Percentiles rank a stretch among this genome's conserved stretches.
Evolutionary conservation across 1,140 invertebrate genomes (phyloP).

Genomic region (Dinoponera quadriceps): DNA sequence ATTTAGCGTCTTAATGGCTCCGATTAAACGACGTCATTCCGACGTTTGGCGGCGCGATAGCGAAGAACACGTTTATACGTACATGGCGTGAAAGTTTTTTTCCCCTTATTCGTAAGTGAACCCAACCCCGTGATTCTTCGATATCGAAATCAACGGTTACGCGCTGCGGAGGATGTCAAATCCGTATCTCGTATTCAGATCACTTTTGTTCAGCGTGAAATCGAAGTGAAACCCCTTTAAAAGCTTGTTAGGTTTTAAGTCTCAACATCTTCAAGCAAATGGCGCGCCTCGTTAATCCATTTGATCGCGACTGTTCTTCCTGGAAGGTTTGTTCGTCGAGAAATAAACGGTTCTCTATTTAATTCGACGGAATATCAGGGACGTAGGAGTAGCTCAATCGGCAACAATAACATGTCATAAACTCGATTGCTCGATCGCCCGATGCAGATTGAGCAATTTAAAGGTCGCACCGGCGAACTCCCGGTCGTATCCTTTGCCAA

Average conservation of each 20-base stretch:
- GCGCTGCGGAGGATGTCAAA: neutral
- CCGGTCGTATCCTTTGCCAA: conserved; percentile 22
- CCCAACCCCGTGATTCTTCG: conserved; percentile 18
- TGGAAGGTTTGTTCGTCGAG: neutral
- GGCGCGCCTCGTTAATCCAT: neutral
- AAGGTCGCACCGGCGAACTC: conserved; percentile 17
- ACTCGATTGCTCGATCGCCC: conserved; percentile 25
- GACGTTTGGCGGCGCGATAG: conserved; percentile 46
- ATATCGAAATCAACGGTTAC: neutral
- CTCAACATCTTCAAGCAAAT: no score
- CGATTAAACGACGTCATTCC: conserved; percentile 49
- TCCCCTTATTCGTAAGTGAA: conserved; percentile 60
- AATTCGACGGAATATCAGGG: conserved; percentile 6
- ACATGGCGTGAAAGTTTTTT: conserved; percentile 85
- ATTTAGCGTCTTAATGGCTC: conserved; percentile 45
- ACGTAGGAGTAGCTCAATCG: conserved; percentile 34
- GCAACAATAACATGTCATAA: conserved; percentile 18
- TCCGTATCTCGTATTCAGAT: neutral
- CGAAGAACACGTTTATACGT: conserved; percentile 69
- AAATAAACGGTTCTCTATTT: neutral
- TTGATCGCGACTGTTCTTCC: neutral
- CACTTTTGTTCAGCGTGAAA: neutral
- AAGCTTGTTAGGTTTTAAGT: no score
- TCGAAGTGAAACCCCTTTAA: neutral
- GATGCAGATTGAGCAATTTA: conserved; percentile 53